These are phyloP conservation scores for Cassiopea andromeda DNA, from an alignment of 30 jellyfish, hydroid and myxozoan genomes.

Conservation along the genomic window DNA sequence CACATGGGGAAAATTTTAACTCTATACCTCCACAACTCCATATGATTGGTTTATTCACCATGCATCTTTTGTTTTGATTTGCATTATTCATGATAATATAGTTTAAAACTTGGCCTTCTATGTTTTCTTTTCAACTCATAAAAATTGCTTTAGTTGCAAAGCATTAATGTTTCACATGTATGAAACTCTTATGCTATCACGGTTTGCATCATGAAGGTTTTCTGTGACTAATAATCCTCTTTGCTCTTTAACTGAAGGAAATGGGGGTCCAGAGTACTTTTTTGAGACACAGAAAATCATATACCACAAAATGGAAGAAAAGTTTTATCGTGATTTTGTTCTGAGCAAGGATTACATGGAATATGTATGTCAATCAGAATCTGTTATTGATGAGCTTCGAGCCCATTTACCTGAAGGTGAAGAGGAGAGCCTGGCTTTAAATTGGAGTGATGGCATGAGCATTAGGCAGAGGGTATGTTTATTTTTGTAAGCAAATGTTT, in stretches of 20 bases:
- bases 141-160: too few relatives aligned
- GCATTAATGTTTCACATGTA: background rate
- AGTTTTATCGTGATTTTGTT: constrained; percentile 89
- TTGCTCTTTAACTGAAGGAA: constrained; percentile 33
- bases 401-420: constrained; percentile 84
- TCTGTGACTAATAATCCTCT: background rate
- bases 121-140: too few relatives aligned
- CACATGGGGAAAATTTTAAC: too few relatives aligned
- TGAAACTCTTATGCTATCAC: background rate
- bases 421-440: constrained; percentile 71
- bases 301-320: constrained; percentile 83
- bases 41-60: too few relatives aligned
- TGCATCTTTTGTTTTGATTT: too few relatives aligned
- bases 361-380: constrained; percentile 93
- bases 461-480: constrained; percentile 78
- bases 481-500: background rate
- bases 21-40: too few relatives aligned
- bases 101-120: too few relatives aligned
- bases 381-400: constrained; percentile 94
- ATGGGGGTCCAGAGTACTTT: constrained; percentile 86
- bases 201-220: background rate
- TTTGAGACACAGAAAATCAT: constrained; percentile 90
- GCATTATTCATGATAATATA: too few relatives aligned
- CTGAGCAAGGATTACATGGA: constrained; percentile 93
- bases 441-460: constrained; percentile 96